phyloP scores from a whole-genome alignment of 2,113 vertebrate genomes.

The Hystrix brachyura region DNA sequence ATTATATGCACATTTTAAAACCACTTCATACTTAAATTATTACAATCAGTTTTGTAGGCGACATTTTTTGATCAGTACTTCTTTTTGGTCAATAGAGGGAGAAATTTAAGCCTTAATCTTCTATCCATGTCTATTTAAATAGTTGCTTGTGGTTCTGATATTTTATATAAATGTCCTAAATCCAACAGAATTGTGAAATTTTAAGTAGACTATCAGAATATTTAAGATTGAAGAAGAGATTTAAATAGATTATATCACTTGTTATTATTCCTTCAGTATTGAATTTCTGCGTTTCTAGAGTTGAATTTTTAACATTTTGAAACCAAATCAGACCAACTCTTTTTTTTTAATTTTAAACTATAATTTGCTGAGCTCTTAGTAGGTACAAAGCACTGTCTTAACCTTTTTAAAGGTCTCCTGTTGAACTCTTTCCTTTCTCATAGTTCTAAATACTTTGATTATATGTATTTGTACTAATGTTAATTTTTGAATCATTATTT shows the following conservation, averaged over 20 bases:
- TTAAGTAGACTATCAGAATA: slow-evolving; percentile 44
- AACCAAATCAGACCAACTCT: background rate
- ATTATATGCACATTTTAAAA: slow-evolving; percentile 9
- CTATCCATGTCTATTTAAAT: background rate
- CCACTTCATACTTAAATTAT: background rate
- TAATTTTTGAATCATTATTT: background rate
- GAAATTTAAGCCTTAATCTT: slow-evolving; percentile 55
- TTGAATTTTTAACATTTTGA: slow-evolving; percentile 48
- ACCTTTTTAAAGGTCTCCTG: background rate
- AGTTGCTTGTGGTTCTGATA: background rate
- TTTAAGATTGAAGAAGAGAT: slow-evolving; percentile 52
- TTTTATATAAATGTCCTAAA: slow-evolving; percentile 31
- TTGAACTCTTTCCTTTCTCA: background rate
- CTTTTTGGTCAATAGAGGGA: slow-evolving; percentile 33
- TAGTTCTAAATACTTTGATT: slow-evolving; percentile 40
- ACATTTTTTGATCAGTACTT: slow-evolving; percentile 48
- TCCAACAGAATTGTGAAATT: slow-evolving; percentile 33
- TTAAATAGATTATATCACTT: slow-evolving; percentile 36
- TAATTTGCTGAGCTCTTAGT: slow-evolving; percentile 27
- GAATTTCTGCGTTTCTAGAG: slow-evolving; percentile 28
- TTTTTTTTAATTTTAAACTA: background rate
- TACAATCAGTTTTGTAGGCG: slow-evolving; percentile 47
- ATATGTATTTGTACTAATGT: background rate
- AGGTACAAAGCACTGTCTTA: background rate
- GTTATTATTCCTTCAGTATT: background rate